A percentile compares a stretch with the other conserved stretches of the same genome.
Conservation (phyloP, 2,113 vertebrate species). For the Notarius lentiginosus region DNA sequence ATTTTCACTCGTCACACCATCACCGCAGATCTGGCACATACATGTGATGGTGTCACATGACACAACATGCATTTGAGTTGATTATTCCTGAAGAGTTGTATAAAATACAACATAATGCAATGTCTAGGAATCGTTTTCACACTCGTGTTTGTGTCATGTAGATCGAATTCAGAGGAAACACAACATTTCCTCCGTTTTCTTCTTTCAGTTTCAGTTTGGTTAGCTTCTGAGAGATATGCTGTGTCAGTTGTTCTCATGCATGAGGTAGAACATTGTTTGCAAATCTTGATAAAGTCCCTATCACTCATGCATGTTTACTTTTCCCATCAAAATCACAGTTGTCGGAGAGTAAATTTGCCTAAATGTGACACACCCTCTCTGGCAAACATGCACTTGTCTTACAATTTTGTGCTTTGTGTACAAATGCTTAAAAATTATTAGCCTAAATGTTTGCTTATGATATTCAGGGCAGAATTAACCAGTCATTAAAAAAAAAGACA, state of each 20-base stretch:
- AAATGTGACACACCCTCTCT: background rate
- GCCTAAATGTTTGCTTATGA: background rate
- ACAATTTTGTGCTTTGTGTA: background rate
- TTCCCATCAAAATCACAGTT: conserved; percentile 6
- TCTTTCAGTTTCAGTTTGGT: conserved; percentile 26
- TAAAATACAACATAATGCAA: background rate
- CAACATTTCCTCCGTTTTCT: background rate
- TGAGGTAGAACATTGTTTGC: background rate
- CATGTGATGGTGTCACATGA: background rate
- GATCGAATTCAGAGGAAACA: background rate
- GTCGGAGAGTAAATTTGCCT: background rate
- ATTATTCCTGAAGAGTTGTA: background rate
- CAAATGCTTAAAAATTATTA: background rate
- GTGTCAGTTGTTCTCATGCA: conserved; percentile 5
- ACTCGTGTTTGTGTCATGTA: background rate
- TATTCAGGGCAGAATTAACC: background rate
- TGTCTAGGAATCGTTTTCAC: background rate
- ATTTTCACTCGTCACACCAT: background rate
- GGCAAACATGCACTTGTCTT: conserved; percentile 2
- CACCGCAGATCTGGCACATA: background rate
- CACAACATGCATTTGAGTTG: background rate
- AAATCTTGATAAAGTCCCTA: background rate
- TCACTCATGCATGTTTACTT: background rate
- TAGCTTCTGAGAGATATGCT: conserved; percentile 12
- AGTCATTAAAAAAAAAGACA: background rate